These are phyloP conservation scores for Catharus fuscescens DNA, from an alignment of 2,113 vertebrate genomes.

Conservation along the genomic window DNA sequence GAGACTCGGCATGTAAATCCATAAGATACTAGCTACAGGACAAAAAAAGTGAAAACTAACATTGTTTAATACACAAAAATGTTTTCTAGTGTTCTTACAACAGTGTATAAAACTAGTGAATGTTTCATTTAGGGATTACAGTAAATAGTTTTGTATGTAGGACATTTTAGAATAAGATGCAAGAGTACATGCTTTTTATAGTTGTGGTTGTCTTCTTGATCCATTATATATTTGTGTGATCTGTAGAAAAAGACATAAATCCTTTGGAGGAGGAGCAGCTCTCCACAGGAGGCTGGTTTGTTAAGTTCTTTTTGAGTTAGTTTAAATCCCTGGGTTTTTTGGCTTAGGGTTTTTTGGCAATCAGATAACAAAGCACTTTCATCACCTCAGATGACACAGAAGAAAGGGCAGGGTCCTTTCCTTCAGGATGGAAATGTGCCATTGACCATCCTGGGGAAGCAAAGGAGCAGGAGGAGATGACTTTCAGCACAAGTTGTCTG, in stretches of 20 bases:
- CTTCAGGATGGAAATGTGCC: not conserved
- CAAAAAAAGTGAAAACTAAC: not conserved
- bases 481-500: not conserved
- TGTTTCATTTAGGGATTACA: not conserved
- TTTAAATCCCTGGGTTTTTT: not conserved
- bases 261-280: not conserved
- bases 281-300: not conserved
- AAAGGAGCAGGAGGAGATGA: not conserved
- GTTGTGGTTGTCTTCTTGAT: not conserved
- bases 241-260: not conserved
- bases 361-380: not conserved
- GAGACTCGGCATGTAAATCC: not conserved
- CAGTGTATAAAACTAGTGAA: not conserved
- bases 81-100: not conserved
- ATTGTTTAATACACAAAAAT: not conserved
- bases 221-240: not conserved
- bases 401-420: not conserved
- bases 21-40: not conserved
- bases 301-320: not conserved
- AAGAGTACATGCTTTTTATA: not conserved
- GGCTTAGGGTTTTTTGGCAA: not conserved
- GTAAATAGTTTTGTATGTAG: not conserved
- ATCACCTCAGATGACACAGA: not conserved
- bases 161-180: not conserved
- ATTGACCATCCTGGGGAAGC: fast-evolving